Evolutionary conservation across 2,113 vertebrate species (phyloP).

Genomic region (Gavialis gangeticus): DNA sequence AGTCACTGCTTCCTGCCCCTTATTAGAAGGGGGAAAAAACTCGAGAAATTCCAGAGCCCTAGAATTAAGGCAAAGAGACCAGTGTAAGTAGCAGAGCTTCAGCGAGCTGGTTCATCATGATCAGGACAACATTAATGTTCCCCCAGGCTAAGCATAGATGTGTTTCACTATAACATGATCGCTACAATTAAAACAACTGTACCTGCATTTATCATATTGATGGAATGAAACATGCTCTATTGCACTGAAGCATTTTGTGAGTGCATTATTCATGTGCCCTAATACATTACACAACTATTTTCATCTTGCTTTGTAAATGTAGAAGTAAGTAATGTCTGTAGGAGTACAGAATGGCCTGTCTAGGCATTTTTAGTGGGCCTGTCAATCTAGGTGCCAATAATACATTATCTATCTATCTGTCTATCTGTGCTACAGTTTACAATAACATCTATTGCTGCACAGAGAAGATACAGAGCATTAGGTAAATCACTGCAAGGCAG

Average conservation of each 20-base stretch:
- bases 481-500: background rate
- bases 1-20: background rate
- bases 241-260: slow-evolving; percentile 23
- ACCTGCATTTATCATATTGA: slow-evolving; percentile 76
- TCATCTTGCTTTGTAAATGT: slow-evolving; percentile 36
- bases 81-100: rapidly evolving
- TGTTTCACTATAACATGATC: slow-evolving; percentile 54
- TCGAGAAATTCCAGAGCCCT: background rate
- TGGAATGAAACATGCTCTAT: slow-evolving; percentile 56
- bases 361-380: background rate
- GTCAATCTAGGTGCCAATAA: background rate
- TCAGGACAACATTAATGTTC: slow-evolving; percentile 29
- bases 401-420: background rate
- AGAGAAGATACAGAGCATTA: background rate
- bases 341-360: background rate
- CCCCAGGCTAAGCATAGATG: slow-evolving; percentile 52
- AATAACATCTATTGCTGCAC: background rate
- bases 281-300: slow-evolving; percentile 40
- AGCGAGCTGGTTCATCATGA: slow-evolving; percentile 4
- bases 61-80: background rate
- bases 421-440: background rate
- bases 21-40: background rate
- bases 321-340: background rate
- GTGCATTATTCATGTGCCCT: slow-evolving; percentile 71
- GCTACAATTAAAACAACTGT: slow-evolving; percentile 67